phyloP scores from a whole-genome alignment of 2,797 vertebrate species.

The Myioborus melanocephalus region DNA sequence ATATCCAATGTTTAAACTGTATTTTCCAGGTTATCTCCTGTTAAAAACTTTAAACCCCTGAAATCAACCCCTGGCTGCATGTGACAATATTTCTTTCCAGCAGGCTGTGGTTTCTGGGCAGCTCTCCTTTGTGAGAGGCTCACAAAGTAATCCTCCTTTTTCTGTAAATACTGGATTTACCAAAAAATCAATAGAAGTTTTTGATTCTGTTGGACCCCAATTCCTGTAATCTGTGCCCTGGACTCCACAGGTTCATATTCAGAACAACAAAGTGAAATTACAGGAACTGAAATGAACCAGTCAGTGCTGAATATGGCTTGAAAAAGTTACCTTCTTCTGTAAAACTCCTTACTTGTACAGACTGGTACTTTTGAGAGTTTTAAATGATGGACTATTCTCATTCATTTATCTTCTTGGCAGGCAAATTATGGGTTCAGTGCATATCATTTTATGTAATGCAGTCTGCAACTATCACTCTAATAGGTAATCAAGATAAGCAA shows the following conservation, averaged over 20 bases:
- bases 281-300: neutral
- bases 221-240: neutral
- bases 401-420: neutral
- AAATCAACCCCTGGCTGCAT: neutral
- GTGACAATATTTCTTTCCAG: neutral
- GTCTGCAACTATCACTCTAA: neutral
- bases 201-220: neutral
- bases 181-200: constrained; percentile 5
- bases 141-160: constrained; percentile 7
- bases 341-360: neutral
- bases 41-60: neutral
- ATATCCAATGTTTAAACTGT: neutral
- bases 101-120: neutral
- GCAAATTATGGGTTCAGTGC: neutral
- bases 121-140: neutral
- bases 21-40: neutral
- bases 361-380: neutral
- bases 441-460: neutral
- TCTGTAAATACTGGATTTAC: constrained; percentile 13
- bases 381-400: neutral
- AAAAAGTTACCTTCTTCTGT: neutral
- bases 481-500: neutral
- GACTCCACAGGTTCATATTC: neutral
- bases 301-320: neutral
- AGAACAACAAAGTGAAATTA: neutral